These are phyloP conservation scores for Euura saliciscinereae DNA, from an alignment of 1,140 invertebrate species.

Conservation along the genomic window DNA sequence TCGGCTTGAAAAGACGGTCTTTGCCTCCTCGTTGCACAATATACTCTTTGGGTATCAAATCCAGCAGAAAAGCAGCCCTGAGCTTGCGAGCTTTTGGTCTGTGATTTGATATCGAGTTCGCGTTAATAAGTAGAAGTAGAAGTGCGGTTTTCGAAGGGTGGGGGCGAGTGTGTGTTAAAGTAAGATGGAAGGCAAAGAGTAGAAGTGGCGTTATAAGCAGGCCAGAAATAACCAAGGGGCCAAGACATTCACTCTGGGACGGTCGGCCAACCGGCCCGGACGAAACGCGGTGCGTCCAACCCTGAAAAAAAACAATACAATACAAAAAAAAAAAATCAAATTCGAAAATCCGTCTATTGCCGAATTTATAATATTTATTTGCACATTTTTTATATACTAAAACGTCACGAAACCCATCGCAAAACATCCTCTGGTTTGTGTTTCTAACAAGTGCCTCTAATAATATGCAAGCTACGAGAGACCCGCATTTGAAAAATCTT, in stretches of 20 bases:
- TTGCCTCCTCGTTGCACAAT: too few relatives aligned
- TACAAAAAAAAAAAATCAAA: not conserved
- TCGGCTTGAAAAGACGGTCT: too few relatives aligned
- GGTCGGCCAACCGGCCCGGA: conserved; percentile 60
- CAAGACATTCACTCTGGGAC: conserved; percentile 60
- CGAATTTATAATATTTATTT: conserved; percentile 13
- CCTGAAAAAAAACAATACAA: not conserved
- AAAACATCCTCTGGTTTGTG: conserved; percentile 24
- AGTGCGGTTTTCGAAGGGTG: conserved; percentile 23
- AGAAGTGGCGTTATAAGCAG: conserved; percentile 29
- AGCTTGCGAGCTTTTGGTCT: too few relatives aligned
- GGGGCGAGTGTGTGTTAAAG: conserved; percentile 21
- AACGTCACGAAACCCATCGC: not conserved
- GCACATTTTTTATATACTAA: not conserved
- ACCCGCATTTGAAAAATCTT: too few relatives aligned
- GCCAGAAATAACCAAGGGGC: conserved; percentile 57
- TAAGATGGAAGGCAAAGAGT: not conserved
- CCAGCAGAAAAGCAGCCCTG: too few relatives aligned
- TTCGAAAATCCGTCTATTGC: not conserved
- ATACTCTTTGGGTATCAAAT: too few relatives aligned
- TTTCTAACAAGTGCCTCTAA: conserved; percentile 7
- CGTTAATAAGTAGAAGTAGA: conserved; percentile 19
- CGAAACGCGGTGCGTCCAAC: conserved; percentile 37
- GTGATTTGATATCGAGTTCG: too few relatives aligned
- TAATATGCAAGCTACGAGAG: not conserved